A percentile compares a stretch with the other conserved stretches of the same genome.
phyloP scores from a whole-genome alignment of 2,797 vertebrate genomes.

The Paedocypris micromegethes region DNA sequence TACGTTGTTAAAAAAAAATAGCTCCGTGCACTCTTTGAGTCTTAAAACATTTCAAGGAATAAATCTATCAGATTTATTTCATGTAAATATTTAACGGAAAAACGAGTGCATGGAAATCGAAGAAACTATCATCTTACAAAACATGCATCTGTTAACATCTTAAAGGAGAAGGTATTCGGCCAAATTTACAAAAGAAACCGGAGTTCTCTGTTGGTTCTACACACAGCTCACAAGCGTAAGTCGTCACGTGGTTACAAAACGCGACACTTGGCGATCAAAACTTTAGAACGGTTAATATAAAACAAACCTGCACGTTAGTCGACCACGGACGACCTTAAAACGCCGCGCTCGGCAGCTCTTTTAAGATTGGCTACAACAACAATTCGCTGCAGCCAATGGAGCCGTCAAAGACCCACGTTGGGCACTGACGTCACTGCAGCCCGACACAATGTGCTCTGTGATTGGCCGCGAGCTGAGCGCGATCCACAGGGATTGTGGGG shows the following conservation, averaged over 20 bases:
- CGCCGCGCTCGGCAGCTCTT: constrained; percentile 34
- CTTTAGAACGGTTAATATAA: constrained; percentile 1
- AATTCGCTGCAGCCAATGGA: constrained; percentile 51
- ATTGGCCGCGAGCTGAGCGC: constrained; percentile 55
- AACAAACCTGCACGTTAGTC: constrained; percentile 1
- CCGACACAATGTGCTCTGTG: constrained; percentile 57
- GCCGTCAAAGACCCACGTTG: constrained; percentile 66
- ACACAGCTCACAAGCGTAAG: not conserved
- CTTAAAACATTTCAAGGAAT: too few relatives aligned
- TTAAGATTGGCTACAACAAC: constrained; percentile 53
- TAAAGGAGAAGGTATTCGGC: too few relatives aligned
- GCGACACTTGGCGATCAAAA: constrained; percentile 8
- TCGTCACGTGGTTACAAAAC: not conserved
- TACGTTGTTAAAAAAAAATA: too few relatives aligned
- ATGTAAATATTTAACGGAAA: too few relatives aligned
- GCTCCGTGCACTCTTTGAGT: too few relatives aligned
- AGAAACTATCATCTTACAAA: too few relatives aligned
- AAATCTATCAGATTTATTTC: too few relatives aligned
- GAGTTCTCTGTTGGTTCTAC: not conserved
- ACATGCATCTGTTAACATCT: too few relatives aligned
- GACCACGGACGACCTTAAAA: constrained; percentile 68
- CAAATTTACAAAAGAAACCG: too few relatives aligned
- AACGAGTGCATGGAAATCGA: too few relatives aligned
- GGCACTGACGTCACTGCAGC: constrained; percentile 49
- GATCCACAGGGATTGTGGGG: constrained; percentile 75